Evolutionary conservation across 2,888 invertebrate species (phyloP).

Genomic region (Ormyrus pomaceus): DNA sequence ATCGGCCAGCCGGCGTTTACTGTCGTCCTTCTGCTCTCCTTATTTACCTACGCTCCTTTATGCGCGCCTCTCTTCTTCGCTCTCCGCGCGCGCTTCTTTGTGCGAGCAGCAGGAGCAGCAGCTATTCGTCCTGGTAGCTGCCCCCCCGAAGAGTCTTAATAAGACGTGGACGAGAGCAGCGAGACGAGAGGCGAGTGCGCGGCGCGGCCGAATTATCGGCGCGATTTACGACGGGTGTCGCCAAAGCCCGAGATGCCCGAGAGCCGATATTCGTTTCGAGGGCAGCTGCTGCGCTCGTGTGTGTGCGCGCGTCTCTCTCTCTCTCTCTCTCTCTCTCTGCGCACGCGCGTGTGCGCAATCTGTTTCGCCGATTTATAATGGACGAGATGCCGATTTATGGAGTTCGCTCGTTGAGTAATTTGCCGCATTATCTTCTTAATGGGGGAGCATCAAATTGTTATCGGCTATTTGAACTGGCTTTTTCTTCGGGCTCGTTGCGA

Average conservation of each 20-base stretch:
- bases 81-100: neutral
- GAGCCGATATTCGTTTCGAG: no score
- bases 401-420: no score
- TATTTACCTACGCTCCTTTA: conserved; percentile 46
- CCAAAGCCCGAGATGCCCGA: neutral
- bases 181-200: neutral
- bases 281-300: no score
- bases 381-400: neutral
- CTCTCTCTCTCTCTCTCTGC: no score
- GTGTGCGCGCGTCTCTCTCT: no score
- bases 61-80: neutral
- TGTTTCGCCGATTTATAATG: neutral
- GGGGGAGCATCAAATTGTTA: no score
- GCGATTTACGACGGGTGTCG: conserved; percentile 27
- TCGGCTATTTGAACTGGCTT: no score
- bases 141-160: conserved; percentile 24
- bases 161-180: conserved; percentile 12
- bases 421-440: no score
- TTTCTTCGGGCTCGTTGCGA: no score
- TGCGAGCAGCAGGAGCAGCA: neutral
- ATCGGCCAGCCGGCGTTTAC: conserved; percentile 36
- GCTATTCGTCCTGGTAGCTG: conserved; percentile 7
- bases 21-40: conserved; percentile 31
- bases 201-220: conserved; percentile 6
- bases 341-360: neutral